A percentile compares a stretch with the other conserved stretches of the same genome.
Conservation (phyloP, 2,797 vertebrate species). For the Cirrhinus molitorella region DNA sequence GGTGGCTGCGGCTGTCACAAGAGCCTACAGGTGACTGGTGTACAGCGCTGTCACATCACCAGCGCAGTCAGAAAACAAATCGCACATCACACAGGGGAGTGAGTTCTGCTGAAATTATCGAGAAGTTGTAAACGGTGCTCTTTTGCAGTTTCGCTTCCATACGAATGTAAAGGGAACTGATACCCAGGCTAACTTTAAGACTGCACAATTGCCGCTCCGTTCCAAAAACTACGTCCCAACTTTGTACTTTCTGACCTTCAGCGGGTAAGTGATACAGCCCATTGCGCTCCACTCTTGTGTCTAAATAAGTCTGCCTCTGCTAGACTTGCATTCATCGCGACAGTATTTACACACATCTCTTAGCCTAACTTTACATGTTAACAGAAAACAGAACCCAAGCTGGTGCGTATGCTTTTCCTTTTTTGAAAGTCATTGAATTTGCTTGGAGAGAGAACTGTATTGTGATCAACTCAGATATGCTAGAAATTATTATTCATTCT, state of each 20-base stretch:
- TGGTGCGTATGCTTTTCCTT: not conserved
- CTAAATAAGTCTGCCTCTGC: slow-evolving; percentile 41
- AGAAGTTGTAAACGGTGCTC: slow-evolving; percentile 25
- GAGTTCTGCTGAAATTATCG: slow-evolving; percentile 47
- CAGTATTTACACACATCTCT: not conserved
- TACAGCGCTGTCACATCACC: slow-evolving; percentile 69
- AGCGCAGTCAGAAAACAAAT: slow-evolving; percentile 77
- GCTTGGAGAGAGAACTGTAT: not conserved
- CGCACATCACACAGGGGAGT: slow-evolving; percentile 49
- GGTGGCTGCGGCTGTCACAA: slow-evolving; percentile 69
- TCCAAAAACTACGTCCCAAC: slow-evolving; percentile 64
- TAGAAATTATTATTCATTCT: not conserved
- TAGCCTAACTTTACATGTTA: not conserved
- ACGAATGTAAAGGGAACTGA: slow-evolving; percentile 38
- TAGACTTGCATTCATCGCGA: slow-evolving; percentile 6
- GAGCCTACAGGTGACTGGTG: slow-evolving; percentile 78
- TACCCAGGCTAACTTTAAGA: slow-evolving; percentile 17
- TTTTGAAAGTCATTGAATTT: slow-evolving; percentile 10
- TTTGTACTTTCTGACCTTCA: slow-evolving; percentile 83
- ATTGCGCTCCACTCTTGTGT: slow-evolving; percentile 37
- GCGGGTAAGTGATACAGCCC: slow-evolving; percentile 78
- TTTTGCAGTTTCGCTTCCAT: slow-evolving; percentile 49
- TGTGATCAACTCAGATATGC: not conserved
- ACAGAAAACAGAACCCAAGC: not conserved
- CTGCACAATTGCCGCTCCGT: slow-evolving; percentile 60